phyloP scores from a whole-genome alignment of 1,140 invertebrate species.

The Delia radicum region DNA sequence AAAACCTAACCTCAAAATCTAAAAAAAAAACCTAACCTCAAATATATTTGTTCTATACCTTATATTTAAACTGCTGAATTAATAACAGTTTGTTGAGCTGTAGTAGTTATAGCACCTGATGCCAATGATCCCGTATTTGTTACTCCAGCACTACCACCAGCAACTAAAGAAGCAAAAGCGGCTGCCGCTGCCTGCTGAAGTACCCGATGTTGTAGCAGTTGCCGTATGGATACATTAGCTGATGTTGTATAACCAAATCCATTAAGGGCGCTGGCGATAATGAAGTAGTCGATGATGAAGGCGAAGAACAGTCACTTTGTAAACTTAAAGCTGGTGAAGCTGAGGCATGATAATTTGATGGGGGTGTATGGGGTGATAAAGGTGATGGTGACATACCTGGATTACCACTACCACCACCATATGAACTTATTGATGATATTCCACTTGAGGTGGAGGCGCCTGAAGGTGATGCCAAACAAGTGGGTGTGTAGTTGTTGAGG shows the following conservation, averaged over 20 bases:
- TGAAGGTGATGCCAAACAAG: neutral
- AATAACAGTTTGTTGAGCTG: conserved; percentile 41
- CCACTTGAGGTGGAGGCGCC: neutral
- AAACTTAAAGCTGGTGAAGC: conserved; percentile 51
- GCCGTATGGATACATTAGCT: conserved; percentile 47
- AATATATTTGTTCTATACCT: neutral
- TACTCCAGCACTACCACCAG: neutral
- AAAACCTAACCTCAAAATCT: neutral
- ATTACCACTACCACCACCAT: neutral
- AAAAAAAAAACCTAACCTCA: neutral
- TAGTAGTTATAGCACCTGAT: conserved; percentile 28
- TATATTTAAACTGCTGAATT: conserved; percentile 48
- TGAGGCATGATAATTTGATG: conserved; percentile 45
- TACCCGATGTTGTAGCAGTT: conserved; percentile 36
- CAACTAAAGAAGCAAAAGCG: conserved; percentile 36
- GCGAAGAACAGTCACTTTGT: conserved; percentile 51
- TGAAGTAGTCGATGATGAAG: conserved; percentile 50
- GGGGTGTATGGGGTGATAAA: conserved; percentile 49
- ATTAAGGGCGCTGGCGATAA: conserved; percentile 43
- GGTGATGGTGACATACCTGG: conserved; percentile 31
- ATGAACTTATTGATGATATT: conserved; percentile 7
- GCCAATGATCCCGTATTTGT: conserved; percentile 38
- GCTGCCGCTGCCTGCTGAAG: conserved; percentile 33
- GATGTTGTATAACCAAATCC: conserved; percentile 37
- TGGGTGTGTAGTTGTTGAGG: neutral